Conservation (phyloP, 1,140 invertebrate species). For the Drosophila bipectinata region DNA sequence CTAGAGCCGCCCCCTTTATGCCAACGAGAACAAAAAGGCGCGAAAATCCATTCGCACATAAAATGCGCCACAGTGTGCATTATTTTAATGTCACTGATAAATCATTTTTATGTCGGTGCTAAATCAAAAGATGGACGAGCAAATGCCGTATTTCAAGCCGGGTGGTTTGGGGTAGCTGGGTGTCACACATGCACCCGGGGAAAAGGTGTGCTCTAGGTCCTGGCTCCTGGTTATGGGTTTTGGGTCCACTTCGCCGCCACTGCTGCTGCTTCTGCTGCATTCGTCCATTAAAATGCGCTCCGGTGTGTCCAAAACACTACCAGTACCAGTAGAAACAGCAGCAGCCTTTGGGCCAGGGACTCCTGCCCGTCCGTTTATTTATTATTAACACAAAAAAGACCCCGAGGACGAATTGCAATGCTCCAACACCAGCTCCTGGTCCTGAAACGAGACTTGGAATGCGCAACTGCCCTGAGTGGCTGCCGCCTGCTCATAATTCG, state of each 20-base stretch:
- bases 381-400: conserved; percentile 82
- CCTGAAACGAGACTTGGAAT: conserved; percentile 28
- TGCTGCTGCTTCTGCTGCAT: conserved; percentile 39
- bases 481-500: conserved; percentile 69
- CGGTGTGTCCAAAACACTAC: conserved; percentile 76
- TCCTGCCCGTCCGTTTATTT: conserved; percentile 73
- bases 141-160: conserved; percentile 78
- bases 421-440: not conserved
- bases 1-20: not conserved
- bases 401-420: conserved; percentile 77
- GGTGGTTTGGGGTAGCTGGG: conserved; percentile 12
- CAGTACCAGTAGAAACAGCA: conserved; percentile 19
- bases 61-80: conserved; percentile 84
- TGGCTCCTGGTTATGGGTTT: conserved; percentile 15
- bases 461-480: conserved; percentile 66
- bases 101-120: conserved; percentile 84
- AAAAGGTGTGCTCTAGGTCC: conserved; percentile 37
- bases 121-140: conserved; percentile 84
- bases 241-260: conserved; percentile 25
- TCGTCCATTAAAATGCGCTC: conserved; percentile 81
- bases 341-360: not conserved
- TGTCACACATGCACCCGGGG: conserved; percentile 60
- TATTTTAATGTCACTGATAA: conserved; percentile 84
- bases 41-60: conserved; percentile 84
- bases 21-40: conserved; percentile 75